Conservation (phyloP, 2,113 vertebrate genomes). For the Carassius carassius region DNA sequence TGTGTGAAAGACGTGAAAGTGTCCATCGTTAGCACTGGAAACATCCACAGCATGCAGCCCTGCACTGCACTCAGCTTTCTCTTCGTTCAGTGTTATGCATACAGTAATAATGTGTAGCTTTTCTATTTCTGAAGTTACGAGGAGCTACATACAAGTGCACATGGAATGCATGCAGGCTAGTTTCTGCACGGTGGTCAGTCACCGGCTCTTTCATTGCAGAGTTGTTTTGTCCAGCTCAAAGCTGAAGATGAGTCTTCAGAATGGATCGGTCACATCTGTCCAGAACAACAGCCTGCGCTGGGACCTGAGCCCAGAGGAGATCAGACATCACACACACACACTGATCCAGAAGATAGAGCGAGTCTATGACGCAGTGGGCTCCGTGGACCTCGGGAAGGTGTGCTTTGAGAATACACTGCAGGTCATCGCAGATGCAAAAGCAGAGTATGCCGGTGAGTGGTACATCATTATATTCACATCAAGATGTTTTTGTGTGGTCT, state of each 20-base stretch:
- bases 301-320: slow-evolving; percentile 87
- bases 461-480: background rate
- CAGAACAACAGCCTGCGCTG: slow-evolving; percentile 79
- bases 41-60: slow-evolving; percentile 39
- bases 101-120: slow-evolving; percentile 47
- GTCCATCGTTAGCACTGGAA: slow-evolving; percentile 55
- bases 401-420: slow-evolving; percentile 85
- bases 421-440: slow-evolving; percentile 81
- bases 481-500: background rate
- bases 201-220: slow-evolving; percentile 44
- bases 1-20: slow-evolving; percentile 22
- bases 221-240: slow-evolving; percentile 19
- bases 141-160: background rate
- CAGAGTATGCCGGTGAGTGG: slow-evolving; percentile 85
- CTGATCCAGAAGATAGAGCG: slow-evolving; percentile 82
- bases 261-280: slow-evolving; percentile 60
- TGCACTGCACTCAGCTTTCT: slow-evolving; percentile 23
- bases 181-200: background rate
- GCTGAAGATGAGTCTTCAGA: slow-evolving; percentile 82
- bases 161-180: background rate
- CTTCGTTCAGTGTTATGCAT: slow-evolving; percentile 21
- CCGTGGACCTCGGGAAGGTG: slow-evolving; percentile 77
- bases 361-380: slow-evolving; percentile 81
- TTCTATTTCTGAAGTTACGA: slow-evolving; percentile 11
- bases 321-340: slow-evolving; percentile 77